A percentile compares a stretch with the other conserved stretches of the same genome.
These are phyloP conservation scores for Trachurus trachurus DNA, from an alignment of 2,797 vertebrate species.

Conservation along the genomic window DNA sequence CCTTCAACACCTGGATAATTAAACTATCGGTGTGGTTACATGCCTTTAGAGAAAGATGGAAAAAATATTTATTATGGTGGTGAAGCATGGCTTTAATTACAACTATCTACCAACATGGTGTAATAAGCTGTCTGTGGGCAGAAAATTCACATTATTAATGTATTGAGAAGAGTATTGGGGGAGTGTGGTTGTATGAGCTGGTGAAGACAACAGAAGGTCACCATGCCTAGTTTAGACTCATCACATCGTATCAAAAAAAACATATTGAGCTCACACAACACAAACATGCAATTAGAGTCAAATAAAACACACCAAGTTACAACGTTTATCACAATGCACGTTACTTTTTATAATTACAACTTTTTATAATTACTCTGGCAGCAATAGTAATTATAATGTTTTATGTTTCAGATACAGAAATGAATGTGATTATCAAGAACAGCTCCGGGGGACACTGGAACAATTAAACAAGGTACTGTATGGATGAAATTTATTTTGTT, in stretches of 20 bases:
- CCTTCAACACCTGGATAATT: neutral
- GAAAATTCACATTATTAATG: neutral
- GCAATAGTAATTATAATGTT: slow-evolving; percentile 10
- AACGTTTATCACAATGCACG: too few relatives aligned
- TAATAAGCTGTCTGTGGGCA: slow-evolving; percentile 7
- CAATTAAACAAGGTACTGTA: slow-evolving; percentile 90
- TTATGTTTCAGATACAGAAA: slow-evolving; percentile 90
- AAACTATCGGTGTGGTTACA: neutral
- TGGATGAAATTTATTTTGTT: neutral
- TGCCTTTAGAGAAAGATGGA: neutral
- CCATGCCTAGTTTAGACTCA: neutral
- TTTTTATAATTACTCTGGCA: neutral
- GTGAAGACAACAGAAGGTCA: slow-evolving; percentile 16
- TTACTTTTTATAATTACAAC: too few relatives aligned
- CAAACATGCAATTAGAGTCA: neutral
- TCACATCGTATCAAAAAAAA: neutral
- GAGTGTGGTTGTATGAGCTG: slow-evolving; percentile 7
- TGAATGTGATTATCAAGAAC: slow-evolving; percentile 93
- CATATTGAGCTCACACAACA: neutral
- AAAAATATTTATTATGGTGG: neutral
- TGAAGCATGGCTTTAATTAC: slow-evolving; percentile 12
- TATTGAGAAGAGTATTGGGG: slow-evolving; percentile 28
- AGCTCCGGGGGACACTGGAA: slow-evolving; percentile 90
- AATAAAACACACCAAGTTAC: neutral
- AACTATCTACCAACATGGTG: neutral